A percentile compares a stretch with the other conserved stretches of the same genome.
phyloP scores from a whole-genome alignment of 2,888 invertebrate genomes.

The Lordiphosa andalusiaca region DNA sequence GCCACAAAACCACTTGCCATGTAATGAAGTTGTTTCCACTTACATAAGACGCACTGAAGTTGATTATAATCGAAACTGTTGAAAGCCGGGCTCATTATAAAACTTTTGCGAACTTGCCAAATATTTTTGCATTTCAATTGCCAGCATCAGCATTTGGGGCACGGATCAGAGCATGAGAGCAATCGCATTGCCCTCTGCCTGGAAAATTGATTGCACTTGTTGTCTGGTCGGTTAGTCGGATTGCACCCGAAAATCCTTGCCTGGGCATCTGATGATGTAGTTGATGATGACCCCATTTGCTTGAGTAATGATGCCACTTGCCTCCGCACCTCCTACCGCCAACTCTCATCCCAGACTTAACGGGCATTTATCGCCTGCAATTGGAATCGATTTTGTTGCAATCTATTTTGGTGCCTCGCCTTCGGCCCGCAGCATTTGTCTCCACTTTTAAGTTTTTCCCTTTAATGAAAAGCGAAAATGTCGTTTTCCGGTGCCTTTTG shows the following conservation, averaged over 20 bases:
- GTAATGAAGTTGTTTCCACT: too few relatives aligned
- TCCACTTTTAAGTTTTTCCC: slow-evolving; percentile 44
- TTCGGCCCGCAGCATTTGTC: slow-evolving; percentile 27
- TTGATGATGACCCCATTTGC: slow-evolving; percentile 73
- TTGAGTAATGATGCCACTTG: slow-evolving; percentile 73
- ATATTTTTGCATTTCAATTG: slow-evolving; percentile 75
- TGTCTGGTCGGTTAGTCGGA: slow-evolving; percentile 29
- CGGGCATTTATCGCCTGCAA: slow-evolving; percentile 33
- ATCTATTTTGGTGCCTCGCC: not conserved
- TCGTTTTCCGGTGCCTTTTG: slow-evolving; percentile 21
- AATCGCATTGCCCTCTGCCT: slow-evolving; percentile 40
- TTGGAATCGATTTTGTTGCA: slow-evolving; percentile 51
- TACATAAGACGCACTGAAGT: too few relatives aligned
- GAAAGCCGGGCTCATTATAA: too few relatives aligned
- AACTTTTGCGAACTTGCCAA: slow-evolving; percentile 3
- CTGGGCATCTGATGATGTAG: slow-evolving; percentile 27
- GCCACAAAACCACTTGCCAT: too few relatives aligned
- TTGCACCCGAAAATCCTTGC: slow-evolving; percentile 4
- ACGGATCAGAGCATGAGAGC: slow-evolving; percentile 35
- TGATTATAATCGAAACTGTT: too few relatives aligned
- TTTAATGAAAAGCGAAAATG: slow-evolving; percentile 53
- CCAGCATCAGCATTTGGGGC: slow-evolving; percentile 53
- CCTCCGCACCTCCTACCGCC: slow-evolving; percentile 12
- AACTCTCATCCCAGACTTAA: slow-evolving; percentile 9
- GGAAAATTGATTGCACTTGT: slow-evolving; percentile 68